A percentile compares a stretch with the other conserved stretches of the same genome.
These are phyloP conservation scores for Biston stratarius DNA, from an alignment of 2,888 invertebrate genomes.

Conservation along the genomic window DNA sequence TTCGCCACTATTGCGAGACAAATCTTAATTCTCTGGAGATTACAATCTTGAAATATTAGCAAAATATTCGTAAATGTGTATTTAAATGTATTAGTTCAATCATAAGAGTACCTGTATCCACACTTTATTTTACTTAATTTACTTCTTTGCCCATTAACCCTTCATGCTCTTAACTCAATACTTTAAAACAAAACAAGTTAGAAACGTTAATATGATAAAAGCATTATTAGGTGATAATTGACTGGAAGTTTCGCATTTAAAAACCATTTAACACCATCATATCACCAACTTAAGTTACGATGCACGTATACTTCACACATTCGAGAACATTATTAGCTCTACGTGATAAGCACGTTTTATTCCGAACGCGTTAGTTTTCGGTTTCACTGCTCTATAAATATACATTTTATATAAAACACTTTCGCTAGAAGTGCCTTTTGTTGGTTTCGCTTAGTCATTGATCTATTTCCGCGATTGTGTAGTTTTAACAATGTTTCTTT, in stretches of 20 bases:
- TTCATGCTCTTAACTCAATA: too few relatives aligned
- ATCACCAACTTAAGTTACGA: slow-evolving; percentile 40
- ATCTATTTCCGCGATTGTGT: slow-evolving; percentile 13
- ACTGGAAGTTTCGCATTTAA: slow-evolving; percentile 1
- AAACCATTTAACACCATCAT: slow-evolving; percentile 19
- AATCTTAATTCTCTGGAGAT: too few relatives aligned
- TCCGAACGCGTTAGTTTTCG: slow-evolving; percentile 61
- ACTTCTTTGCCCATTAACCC: too few relatives aligned
- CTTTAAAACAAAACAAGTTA: too few relatives aligned
- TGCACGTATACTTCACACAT: slow-evolving; percentile 50
- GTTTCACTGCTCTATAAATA: slow-evolving; percentile 75
- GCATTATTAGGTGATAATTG: background rate
- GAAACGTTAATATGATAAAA: background rate
- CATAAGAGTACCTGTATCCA: too few relatives aligned
- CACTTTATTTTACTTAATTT: too few relatives aligned
- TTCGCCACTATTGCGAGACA: too few relatives aligned
- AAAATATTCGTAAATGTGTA: too few relatives aligned
- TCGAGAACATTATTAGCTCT: slow-evolving; percentile 48
- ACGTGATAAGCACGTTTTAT: slow-evolving; percentile 57
- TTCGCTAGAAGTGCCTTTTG: slow-evolving; percentile 39
- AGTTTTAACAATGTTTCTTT: background rate
- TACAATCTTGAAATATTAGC: too few relatives aligned
- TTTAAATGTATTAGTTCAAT: too few relatives aligned
- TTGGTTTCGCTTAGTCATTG: slow-evolving; percentile 1
- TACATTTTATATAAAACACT: slow-evolving; percentile 36